Base-by-base conservation (phyloP, 2,113 vertebrate genomes). In the Ceuthmochares aereus region DNA sequence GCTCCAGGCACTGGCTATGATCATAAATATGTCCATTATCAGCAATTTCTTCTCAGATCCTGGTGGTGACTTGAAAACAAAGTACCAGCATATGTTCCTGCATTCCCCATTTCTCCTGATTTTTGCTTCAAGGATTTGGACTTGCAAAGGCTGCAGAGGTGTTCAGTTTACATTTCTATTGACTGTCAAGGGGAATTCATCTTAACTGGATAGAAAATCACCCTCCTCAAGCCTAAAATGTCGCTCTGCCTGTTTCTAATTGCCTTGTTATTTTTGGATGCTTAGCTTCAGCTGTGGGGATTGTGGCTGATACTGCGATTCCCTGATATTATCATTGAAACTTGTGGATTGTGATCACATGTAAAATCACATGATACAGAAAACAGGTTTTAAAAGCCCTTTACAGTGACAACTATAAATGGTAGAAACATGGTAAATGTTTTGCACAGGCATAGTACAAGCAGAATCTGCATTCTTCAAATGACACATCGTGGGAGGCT, bases 251-350 rank as follows among this genome's bases (percentile, higher is more conserved):
- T 92, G 88, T 72, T 92, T 54, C 79, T 94, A 97, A 96, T 89
- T 87, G 47, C 70, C 63, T 78, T 86, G 49, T 82, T 93, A 84
- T 90, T 92, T 97, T 94, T 92, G 79, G 75, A 86, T 84, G 60
- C 37, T 87, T 82, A 60, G 54, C 40, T 89, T 89, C 79, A 89
- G 56, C 54, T 2, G 0, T 40, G 68, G 37, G 60, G 30, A 77
- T 59, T 92, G 72, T 21, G 93, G 72, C 2, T 59, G 70, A 77
- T 90, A 45, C 32, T 85, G 75, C 63, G 86, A 13, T 93, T 90
- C 64, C 66, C 27, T 79, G 56, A 64, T 58, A 86, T 13, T 85
- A 49, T 23, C 42, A 56, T 64, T 82, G 82, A 74, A 96, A 93
- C 17, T 30, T 14, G 27, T 37, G 52, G 23, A 25, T 70, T 10